Percentiles rank a stretch among this genome's conserved stretches.
Evolutionary conservation across 2,888 invertebrate genomes (phyloP).

Genomic region (Andrena minutula): DNA sequence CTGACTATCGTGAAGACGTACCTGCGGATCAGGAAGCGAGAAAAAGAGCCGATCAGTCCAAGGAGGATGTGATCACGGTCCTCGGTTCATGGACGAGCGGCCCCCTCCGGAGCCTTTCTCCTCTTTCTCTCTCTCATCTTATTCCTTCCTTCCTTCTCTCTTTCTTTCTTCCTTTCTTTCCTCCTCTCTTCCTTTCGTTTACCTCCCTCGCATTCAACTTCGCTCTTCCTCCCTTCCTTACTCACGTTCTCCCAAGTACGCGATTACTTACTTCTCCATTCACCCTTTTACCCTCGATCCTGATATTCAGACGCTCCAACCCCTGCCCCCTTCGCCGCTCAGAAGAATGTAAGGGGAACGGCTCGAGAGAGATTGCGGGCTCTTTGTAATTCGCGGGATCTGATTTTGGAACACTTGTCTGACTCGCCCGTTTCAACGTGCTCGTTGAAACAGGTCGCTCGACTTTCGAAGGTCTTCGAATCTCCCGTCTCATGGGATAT

Average conservation of each 20-base stretch:
- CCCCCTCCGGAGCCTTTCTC: conserved; percentile 84
- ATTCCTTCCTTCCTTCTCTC: conserved; percentile 44
- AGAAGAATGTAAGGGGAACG: conserved; percentile 17
- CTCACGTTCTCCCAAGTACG: not conserved
- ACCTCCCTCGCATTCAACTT: conserved; percentile 9
- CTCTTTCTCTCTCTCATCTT: conserved; percentile 67
- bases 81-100: conserved; percentile 82
- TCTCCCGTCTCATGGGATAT: not conserved
- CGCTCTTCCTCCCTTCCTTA: conserved; percentile 8
- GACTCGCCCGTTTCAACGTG: not conserved
- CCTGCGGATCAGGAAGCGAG: conserved; percentile 86
- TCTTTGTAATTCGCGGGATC: not conserved
- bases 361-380: too few species aligned
- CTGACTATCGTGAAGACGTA: conserved; percentile 98
- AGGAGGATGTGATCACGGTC: conserved; percentile 71
- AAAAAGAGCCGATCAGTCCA: conserved; percentile 76
- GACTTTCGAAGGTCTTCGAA: not conserved
- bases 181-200: not conserved
- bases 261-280: conserved; percentile 16
- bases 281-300: conserved; percentile 10
- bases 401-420: not conserved
- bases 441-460: not conserved
- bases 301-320: conserved; percentile 11
- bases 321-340: conserved; percentile 4
- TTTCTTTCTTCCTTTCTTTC: conserved; percentile 47